A percentile compares a stretch with the other conserved stretches of the same genome.
Evolutionary conservation across 2,797 vertebrate genomes (phyloP).

Genomic region (Saxicola maurus): DNA sequence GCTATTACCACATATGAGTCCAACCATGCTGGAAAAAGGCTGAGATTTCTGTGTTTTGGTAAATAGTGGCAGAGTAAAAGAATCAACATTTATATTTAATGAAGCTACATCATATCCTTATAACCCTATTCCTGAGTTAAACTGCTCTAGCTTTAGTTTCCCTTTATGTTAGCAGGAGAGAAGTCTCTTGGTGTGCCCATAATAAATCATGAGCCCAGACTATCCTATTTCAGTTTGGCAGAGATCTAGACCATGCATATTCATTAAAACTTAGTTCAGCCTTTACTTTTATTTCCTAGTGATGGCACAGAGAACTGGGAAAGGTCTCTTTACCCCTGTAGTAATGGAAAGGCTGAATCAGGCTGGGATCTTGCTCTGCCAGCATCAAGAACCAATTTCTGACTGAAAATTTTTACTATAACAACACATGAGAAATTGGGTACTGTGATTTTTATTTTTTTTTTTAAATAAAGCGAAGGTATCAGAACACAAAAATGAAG

Average conservation of each 20-base stretch:
- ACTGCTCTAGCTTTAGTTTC: background rate
- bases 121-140: background rate
- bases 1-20: fast-evolving
- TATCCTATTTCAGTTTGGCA: background rate
- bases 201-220: background rate
- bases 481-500: background rate
- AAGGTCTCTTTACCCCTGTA: background rate
- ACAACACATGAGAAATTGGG: background rate
- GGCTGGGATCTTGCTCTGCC: background rate
- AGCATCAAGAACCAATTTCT: background rate
- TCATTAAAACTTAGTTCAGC: background rate
- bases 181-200: background rate
- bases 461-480: background rate
- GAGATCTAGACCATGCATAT: background rate
- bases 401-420: background rate
- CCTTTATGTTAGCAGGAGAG: fast-evolving
- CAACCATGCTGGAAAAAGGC: background rate
- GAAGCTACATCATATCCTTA: background rate
- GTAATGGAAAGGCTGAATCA: background rate
- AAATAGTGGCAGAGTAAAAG: background rate
- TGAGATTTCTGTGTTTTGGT: background rate
- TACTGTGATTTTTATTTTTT: background rate
- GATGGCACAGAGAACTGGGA: background rate
- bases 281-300: background rate
- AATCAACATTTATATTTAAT: background rate